Conservation (phyloP, 2,797 vertebrate species). For the Xenops minutus region DNA sequence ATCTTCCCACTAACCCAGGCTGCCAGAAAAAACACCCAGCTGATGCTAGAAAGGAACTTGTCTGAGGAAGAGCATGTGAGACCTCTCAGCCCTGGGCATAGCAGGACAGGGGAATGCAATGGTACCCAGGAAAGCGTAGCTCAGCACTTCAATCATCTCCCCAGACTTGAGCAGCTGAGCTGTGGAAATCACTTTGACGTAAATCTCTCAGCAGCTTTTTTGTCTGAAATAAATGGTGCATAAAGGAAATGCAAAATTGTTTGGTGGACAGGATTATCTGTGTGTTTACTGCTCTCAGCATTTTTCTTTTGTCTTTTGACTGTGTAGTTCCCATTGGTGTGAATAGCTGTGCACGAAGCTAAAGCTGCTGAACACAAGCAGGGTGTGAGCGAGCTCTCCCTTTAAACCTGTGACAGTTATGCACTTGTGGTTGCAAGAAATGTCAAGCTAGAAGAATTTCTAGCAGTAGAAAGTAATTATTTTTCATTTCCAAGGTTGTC, state of each 20-base stretch:
- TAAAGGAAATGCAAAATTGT: conserved; percentile 52
- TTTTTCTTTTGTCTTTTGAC: conserved; percentile 30
- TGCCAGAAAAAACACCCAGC: not conserved
- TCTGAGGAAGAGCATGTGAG: not conserved
- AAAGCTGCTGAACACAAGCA: not conserved
- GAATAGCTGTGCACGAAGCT: not conserved
- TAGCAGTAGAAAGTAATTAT: not conserved
- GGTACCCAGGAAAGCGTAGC: not conserved
- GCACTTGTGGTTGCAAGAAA: not conserved
- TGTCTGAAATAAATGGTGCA: conserved; percentile 49
- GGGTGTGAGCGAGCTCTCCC: not conserved
- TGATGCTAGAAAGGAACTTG: not conserved
- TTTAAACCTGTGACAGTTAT: not conserved
- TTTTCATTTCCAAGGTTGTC: not conserved
- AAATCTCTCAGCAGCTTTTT: conserved; percentile 42
- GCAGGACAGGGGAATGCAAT: not conserved
- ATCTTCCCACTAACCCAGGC: not conserved
- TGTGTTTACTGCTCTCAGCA: conserved; percentile 40
- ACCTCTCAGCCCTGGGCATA: not conserved
- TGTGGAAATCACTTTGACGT: conserved; percentile 46
- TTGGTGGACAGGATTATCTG: conserved; percentile 48
- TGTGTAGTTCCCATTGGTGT: not conserved
- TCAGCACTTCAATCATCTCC: not conserved
- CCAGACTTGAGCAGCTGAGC: conserved; percentile 15
- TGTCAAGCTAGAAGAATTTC: not conserved